Base-by-base conservation (phyloP, 2,113 vertebrate genomes). In the Tetrao urogallus region DNA sequence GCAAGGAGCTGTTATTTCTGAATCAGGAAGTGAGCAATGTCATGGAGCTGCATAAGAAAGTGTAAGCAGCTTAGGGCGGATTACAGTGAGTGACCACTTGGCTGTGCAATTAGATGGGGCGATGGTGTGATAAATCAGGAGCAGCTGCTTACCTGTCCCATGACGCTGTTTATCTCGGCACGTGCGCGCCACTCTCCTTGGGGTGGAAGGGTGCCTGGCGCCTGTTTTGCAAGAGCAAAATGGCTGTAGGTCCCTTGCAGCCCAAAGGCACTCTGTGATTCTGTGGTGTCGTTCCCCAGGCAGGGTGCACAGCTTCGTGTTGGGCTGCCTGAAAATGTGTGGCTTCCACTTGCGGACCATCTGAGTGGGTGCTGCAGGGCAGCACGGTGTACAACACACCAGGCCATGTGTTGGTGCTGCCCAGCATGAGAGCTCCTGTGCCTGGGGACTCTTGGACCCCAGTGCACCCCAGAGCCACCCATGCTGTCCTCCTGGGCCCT, bases 141-240 rank as follows among this genome's bases (percentile, higher is more conserved):
- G 91, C 89, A 87, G 89, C 94, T 65, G 87, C 92, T 95, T 94
- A 95, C 95, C 95, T 96, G 94, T 80, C 92, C 92, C 60, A 10
- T 86, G 83, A 50, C 83, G 89, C 24, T 82, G 78, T 80, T 95
- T 70, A 67, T 91, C 82, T 80, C 72, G 0, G 89, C 78, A 52
- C 38, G 8, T 56, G 88, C n/a, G 82, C 25, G 21, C 81, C 47
- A 56, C 63, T 79, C 91, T 76, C 89, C 67, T 24, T 12, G 19
- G 45, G 54, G 47, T 10, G 36, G 32, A 38, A 4, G 20, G 25
- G 7, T 36, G 43, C 8, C 61, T 8, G 79, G 42, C 16, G 2
- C 45, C 66, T 65, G 81, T 56, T 69, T 65, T 85, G 34, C 69
- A 69, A n/a, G 22, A 20, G 56, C 28, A 28, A 32, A 19, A 20